A percentile compares a stretch with the other conserved stretches of the same genome.
Conservation (phyloP, 2,888 invertebrate genomes). For the Diadegma fenestrale region DNA sequence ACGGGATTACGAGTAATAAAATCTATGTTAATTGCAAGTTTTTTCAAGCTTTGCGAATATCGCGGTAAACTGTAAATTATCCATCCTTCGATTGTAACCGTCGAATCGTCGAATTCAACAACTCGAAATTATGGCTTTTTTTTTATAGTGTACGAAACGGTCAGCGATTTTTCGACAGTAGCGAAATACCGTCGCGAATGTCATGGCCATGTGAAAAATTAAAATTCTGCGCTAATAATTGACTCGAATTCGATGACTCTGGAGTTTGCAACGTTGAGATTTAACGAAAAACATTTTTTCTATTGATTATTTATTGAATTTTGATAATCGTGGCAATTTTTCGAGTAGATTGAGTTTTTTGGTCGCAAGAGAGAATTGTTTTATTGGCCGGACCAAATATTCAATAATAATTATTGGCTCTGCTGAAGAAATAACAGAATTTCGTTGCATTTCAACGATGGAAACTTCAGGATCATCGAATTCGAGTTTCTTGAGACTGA, state of each 20-base stretch:
- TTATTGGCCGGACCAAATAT: too few species aligned
- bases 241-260: not conserved
- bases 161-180: constrained; percentile 3
- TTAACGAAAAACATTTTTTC: too few species aligned
- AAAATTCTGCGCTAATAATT: not conserved
- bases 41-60: not conserved
- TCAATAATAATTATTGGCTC: too few species aligned
- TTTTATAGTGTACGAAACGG: not conserved
- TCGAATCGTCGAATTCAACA: not conserved
- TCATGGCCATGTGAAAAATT: constrained; percentile 2
- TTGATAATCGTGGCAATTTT: too few species aligned
- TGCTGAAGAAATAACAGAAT: too few species aligned
- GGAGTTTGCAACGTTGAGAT: too few species aligned
- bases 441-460: too few species aligned
- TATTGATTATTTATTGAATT: too few species aligned
- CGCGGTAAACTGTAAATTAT: not conserved
- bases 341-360: too few species aligned
- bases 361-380: too few species aligned
- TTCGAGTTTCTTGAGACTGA: not conserved
- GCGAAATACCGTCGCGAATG: not conserved
- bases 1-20: constrained; percentile 14
- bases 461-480: too few species aligned
- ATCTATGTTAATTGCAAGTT: constrained; percentile 9
- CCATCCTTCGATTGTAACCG: not conserved
- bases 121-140: constrained; percentile 17